Evolutionary conservation across 2,888 invertebrate species (phyloP).

Genomic region (Nemoura dubitans): DNA sequence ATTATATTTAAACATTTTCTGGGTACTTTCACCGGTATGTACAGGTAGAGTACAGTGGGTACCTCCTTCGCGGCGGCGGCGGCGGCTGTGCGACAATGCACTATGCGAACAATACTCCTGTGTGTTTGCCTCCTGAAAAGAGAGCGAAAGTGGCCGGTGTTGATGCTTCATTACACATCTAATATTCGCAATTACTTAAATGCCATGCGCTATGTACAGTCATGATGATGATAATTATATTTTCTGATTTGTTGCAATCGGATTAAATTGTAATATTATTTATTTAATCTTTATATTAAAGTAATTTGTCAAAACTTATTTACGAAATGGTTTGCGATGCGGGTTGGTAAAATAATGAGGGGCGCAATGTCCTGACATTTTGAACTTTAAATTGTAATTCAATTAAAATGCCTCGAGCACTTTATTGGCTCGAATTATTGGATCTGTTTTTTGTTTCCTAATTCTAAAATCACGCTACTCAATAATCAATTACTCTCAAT

Average conservation of each 20-base stretch:
- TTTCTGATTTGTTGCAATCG: not conserved
- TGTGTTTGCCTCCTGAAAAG: not conserved
- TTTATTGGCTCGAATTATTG: not conserved
- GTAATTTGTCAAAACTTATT: not conserved
- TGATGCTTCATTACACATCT: not conserved
- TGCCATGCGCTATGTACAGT: not conserved
- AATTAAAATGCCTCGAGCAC: not conserved
- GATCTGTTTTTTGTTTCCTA: not conserved
- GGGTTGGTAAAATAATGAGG: not conserved
- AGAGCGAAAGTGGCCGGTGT: conserved; percentile 18
- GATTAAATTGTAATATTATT: not conserved
- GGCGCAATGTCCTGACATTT: not conserved
- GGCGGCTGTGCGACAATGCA: not conserved
- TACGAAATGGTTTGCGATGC: not conserved
- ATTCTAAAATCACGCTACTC: not conserved
- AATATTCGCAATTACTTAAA: not conserved
- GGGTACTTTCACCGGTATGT: conserved; percentile 20
- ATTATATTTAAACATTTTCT: conserved; percentile 13
- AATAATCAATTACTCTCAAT: not conserved
- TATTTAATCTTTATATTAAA: not conserved
- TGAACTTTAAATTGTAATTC: not conserved
- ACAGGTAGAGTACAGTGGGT: too few species aligned
- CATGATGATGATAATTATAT: not conserved
- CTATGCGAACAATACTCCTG: not conserved
- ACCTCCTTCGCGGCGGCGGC: not conserved